Evolutionary conservation across 1,140 invertebrate species (phyloP).

Genomic region (Diprion similis): DNA sequence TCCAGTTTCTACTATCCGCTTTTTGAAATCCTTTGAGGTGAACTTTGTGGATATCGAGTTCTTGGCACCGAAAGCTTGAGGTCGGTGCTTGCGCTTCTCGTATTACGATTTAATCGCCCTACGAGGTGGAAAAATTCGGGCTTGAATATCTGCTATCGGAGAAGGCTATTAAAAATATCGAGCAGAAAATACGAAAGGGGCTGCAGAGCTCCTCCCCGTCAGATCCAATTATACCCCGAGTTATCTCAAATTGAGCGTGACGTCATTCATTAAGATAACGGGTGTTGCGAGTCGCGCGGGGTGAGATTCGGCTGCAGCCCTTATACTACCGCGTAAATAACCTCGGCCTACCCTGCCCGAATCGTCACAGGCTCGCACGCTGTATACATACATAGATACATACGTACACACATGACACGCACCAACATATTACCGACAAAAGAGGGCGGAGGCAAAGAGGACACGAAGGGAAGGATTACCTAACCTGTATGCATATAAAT

Average conservation of each 20-base stretch:
- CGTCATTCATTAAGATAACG: slow-evolving; percentile 41
- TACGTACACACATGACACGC: too few species aligned
- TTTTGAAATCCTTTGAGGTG: too few species aligned
- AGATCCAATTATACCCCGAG: background rate
- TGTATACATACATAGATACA: too few species aligned
- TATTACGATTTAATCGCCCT: background rate
- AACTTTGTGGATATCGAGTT: too few species aligned
- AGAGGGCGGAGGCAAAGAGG: background rate
- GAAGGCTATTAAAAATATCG: background rate
- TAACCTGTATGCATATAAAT: slow-evolving; percentile 42
- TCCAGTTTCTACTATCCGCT: too few species aligned
- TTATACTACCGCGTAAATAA: slow-evolving; percentile 33
- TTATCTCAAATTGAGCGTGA: slow-evolving; percentile 23
- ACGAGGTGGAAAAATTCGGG: background rate
- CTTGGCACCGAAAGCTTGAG: too few species aligned
- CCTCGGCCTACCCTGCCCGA: slow-evolving; percentile 8
- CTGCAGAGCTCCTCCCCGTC: background rate
- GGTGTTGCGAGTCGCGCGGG: slow-evolving; percentile 29
- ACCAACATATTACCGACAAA: background rate
- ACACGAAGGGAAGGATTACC: slow-evolving; percentile 7
- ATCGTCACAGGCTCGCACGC: too few species aligned
- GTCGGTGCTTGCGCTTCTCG: background rate
- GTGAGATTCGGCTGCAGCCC: slow-evolving; percentile 31
- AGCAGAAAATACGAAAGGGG: background rate
- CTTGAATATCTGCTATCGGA: background rate